Conservation (phyloP, 2,113 vertebrate species). For the Sigmodon hispidus region DNA sequence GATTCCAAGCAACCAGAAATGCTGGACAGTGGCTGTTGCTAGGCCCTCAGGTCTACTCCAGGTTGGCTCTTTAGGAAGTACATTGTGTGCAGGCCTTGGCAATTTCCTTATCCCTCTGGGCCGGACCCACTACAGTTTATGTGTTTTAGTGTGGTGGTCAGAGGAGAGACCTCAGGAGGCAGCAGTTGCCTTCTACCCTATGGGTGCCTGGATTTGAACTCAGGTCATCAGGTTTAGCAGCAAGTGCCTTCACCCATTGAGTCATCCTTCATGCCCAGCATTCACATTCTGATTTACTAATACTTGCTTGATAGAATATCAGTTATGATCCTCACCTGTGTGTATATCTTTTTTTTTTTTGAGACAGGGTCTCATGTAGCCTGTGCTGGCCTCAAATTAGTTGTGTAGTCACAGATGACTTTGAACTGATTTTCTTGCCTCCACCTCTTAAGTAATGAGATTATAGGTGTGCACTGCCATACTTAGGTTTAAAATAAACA, state of each 20-base stretch:
- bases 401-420: neutral
- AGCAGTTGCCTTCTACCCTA: neutral
- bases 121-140: too few relatives aligned
- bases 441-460: neutral
- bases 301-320: neutral
- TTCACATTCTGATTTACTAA: neutral
- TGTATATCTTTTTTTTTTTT: neutral
- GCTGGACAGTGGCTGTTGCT: too few relatives aligned
- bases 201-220: neutral
- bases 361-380: neutral
- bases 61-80: too few relatives aligned
- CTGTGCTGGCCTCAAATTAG: neutral
- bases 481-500: neutral
- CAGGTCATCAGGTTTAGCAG: neutral
- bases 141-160: neutral
- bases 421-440: neutral
- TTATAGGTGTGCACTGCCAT: neutral
- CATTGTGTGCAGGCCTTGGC: too few relatives aligned
- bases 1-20: too few relatives aligned
- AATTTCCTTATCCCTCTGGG: too few relatives aligned
- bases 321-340: neutral
- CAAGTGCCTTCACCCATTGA: neutral
- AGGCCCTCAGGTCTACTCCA: too few relatives aligned
- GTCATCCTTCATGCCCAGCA: neutral
- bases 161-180: neutral